Base-by-base conservation (phyloP, 2,888 invertebrate species). In the Acrobeloides nanus region DNA sequence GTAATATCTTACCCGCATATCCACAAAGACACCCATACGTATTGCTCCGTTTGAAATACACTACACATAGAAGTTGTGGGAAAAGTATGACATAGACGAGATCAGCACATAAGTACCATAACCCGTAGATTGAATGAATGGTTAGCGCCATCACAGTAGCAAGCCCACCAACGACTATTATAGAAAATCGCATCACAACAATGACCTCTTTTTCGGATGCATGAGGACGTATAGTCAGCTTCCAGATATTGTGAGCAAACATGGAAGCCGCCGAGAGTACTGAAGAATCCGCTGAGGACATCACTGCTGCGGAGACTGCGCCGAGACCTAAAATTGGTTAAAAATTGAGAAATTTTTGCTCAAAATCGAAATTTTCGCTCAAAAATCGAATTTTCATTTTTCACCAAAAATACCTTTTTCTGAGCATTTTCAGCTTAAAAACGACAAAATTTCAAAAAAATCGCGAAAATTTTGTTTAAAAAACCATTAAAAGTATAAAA, bases 91-190 rank as follows among this genome's bases (percentile, higher is more conserved):
- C 92, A 81, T 93, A 97, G 60, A 97, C 93, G 75, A 97, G 81
- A 78, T 97, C 97, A 37, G 93, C 92, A 78, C 95, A 95, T 83
- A 97, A 86, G 56, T 89, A 92, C 93, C 93, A 97, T 49, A 97
- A 81, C 10, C 89, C 92, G 76, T 97, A 97, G 75, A 97, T 93
- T 64, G 92, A 90, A 55, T 89, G 87, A 68, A 97, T 93, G 57
- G 89, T 89, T 64, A 97, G 82, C 12, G 92, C 95, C 90, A 97
- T 93, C 57, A 87, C 81, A 8, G 93, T 90, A 64, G 87, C 86
- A 64, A 95, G 43, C 23, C 8, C 29, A 20, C 93, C 93, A 51
- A 95, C 92, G 27, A 90, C 82, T 57, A 92, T 81, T 72, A 95
- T 93, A 44, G 86, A 82, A 2, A 82, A 82, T 59, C 92, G 81